Evolutionary conservation across 2,888 invertebrate genomes (phyloP), one percentile per base, ranked within the genome.

Genomic region (Microplitis manilae): DNA sequence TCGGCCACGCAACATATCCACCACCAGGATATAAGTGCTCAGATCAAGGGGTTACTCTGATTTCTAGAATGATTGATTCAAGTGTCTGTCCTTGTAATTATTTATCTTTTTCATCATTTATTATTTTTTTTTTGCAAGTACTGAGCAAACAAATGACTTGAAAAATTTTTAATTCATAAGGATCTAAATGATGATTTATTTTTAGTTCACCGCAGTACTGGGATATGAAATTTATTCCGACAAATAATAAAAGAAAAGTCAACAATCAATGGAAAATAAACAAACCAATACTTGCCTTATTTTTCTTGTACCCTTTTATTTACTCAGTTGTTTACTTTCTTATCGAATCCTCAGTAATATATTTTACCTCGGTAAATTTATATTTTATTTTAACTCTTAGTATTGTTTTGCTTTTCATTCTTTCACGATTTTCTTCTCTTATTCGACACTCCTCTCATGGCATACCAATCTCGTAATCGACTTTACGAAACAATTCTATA

Each of bases 401-500:
- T 64, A 30, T 65, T 65, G 8, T 69, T 71, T 68, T 65, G 8
- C 17, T 13, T 60, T 59, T 67, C 7, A 61, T 59, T 59, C 60
- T 41, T 61, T 61, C 62, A 6, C 13, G 59, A 59, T 68, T 68
- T 20, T 17, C 73, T 61, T 65, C 62, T 40, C 71, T 50, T 60
- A 15, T 64, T 60, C 38, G 59, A 60, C 17, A 15, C 40, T 40
- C 7, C 39, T 41, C 61, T 61, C 6, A 13, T 71, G 75, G 74
- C 80, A 75, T 82, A 79, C 82, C 84, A 83, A 85, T 86, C 84
- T 84, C 83, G 83, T 89, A 88, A 89, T 89, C 85, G 85, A 89
- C 86, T 89, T 88, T 86, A 79, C 84, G 84, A 83, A 86, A 88
- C 88, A 88, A 88, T 89, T 89, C 87, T 87, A 87, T 89, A 88